phyloP scores from a whole-genome alignment of 2,888 invertebrate genomes.

The Orgyia antiqua region DNA sequence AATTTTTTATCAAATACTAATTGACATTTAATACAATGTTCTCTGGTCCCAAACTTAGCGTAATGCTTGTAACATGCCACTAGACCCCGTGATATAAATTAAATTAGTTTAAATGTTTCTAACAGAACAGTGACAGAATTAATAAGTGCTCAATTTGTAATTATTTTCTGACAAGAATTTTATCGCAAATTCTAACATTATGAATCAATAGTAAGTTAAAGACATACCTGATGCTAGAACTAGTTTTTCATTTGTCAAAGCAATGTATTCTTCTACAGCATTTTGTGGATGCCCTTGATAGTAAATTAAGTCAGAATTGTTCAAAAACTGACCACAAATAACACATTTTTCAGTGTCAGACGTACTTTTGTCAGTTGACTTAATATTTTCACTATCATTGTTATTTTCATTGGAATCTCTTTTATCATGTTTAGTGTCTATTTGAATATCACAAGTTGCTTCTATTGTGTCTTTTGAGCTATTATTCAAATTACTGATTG shows the following conservation, averaged over 20 bases:
- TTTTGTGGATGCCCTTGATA: constrained; percentile 88
- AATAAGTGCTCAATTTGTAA: no score
- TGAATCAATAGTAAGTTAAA: no score
- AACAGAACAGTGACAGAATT: no score
- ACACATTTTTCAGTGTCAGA: constrained; percentile 56
- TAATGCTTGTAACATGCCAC: no score
- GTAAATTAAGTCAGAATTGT: constrained; percentile 70
- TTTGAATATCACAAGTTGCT: background rate
- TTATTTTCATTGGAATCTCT: constrained; percentile 6
- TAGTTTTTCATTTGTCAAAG: constrained; percentile 85
- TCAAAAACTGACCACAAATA: constrained; percentile 65
- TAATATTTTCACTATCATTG: constrained; percentile 8
- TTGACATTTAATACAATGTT: no score
- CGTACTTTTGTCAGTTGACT: constrained; percentile 10
- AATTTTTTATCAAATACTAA: no score
- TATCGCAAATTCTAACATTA: no score
- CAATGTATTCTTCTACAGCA: constrained; percentile 86
- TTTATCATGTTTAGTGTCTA: background rate
- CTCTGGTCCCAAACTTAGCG: no score
- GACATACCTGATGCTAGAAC: constrained; percentile 82
- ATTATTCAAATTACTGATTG: background rate
- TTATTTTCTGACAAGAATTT: no score
- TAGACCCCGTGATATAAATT: no score
- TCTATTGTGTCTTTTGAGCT: background rate
- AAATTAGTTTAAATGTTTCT: no score